phyloP scores from a whole-genome alignment of 1,140 invertebrate species.

The Melanaphis sacchari region DNA sequence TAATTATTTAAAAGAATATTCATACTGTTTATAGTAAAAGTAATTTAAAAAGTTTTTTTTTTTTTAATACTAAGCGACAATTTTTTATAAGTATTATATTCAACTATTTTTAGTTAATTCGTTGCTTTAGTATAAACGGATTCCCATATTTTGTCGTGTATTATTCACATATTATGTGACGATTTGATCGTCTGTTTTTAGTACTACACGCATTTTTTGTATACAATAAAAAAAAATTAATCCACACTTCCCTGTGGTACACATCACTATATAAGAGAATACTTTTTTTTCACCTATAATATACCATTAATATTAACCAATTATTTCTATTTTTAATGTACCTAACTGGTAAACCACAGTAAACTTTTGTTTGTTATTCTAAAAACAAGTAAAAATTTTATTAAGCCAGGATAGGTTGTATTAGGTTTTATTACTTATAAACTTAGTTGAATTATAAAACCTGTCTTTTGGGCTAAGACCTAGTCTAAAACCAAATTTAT shows the following conservation, averaged over 20 bases:
- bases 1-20: not conserved
- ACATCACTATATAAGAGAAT: not conserved
- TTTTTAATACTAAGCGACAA: not conserved
- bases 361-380: not conserved
- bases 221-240: not conserved
- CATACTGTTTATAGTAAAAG: not conserved
- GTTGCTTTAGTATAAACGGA: too few species aligned
- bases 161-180: too few species aligned
- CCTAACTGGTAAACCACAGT: not conserved
- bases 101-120: too few species aligned
- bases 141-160: too few species aligned
- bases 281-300: not conserved
- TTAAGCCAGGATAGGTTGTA: not conserved
- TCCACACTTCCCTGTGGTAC: conserved; percentile 39
- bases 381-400: not conserved
- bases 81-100: too few species aligned
- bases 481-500: conserved; percentile 8
- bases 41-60: not conserved
- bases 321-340: not conserved
- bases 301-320: conserved; percentile 34
- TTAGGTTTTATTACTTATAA: not conserved
- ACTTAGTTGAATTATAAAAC: not conserved
- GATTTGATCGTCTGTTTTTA: too few species aligned
- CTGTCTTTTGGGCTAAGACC: not conserved
- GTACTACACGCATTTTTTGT: too few species aligned